A percentile compares a stretch with the other conserved stretches of the same genome.
Evolutionary conservation across 1,140 invertebrate genomes (phyloP).

Genomic region (Calliphora vicina): DNA sequence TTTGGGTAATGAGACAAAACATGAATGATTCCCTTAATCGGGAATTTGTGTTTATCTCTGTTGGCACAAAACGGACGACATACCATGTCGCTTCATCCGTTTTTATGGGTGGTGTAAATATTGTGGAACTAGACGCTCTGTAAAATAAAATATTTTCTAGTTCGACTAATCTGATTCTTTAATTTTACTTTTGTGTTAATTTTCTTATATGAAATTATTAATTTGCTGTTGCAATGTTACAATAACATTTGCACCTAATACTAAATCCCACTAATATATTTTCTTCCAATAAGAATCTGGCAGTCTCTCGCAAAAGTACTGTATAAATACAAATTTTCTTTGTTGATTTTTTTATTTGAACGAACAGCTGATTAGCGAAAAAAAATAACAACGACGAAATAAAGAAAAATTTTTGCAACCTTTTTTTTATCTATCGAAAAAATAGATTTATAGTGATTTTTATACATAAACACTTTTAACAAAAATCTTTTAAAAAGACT

Average conservation of each 20-base stretch:
- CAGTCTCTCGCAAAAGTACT: not conserved
- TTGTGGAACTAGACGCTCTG: too few species aligned
- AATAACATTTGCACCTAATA: not conserved
- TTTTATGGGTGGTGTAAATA: too few species aligned
- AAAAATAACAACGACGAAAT: constrained; percentile 13
- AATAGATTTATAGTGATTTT: not conserved
- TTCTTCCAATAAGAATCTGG: not conserved
- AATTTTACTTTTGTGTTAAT: too few species aligned
- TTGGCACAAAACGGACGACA: too few species aligned
- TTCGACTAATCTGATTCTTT: too few species aligned
- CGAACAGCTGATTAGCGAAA: not conserved
- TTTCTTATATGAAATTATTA: too few species aligned
- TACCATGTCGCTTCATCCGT: too few species aligned
- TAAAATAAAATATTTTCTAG: too few species aligned
- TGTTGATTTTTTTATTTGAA: not conserved
- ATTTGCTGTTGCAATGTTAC: too few species aligned
- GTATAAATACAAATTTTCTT: not conserved
- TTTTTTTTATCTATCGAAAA: constrained; percentile 6
- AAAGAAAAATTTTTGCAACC: not conserved
- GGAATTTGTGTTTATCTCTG: too few species aligned
- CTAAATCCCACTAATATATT: not conserved
- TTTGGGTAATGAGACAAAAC: too few species aligned
- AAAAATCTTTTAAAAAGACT: not conserved
- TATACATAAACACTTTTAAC: not conserved
- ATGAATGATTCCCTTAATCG: too few species aligned